Percentiles rank a stretch among this genome's conserved stretches.
phyloP scores from a whole-genome alignment of 2,888 invertebrate genomes.

The Linnaemya tessellans region DNA sequence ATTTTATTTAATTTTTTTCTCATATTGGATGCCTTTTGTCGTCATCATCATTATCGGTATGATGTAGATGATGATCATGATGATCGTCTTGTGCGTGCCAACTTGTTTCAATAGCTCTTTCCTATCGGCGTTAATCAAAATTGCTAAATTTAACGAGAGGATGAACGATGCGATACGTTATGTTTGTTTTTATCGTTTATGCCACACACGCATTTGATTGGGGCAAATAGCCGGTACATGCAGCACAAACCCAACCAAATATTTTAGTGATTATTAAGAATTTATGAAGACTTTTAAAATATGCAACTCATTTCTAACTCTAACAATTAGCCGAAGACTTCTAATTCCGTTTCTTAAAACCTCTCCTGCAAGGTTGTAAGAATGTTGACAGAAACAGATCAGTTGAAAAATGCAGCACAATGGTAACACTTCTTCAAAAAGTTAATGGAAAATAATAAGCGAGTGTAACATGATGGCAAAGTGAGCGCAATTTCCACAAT shows the following conservation, averaged over 20 bases:
- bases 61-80: conserved; percentile 27
- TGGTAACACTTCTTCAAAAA: too few species aligned
- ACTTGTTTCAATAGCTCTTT: conserved; percentile 65
- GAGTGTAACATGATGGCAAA: too few species aligned
- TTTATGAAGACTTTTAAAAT: too few species aligned
- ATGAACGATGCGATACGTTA: conserved; percentile 62
- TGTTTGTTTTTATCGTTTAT: conserved; percentile 44
- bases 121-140: conserved; percentile 72
- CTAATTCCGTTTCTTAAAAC: too few species aligned
- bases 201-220: conserved; percentile 64
- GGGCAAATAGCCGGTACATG: conserved; percentile 12
- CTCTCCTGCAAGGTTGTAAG: too few species aligned
- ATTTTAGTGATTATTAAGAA: background rate
- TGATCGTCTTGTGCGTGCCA: conserved; percentile 64
- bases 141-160: conserved; percentile 70
- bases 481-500: too few species aligned
- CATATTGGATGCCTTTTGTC: conserved; percentile 14
- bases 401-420: too few species aligned
- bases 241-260: conserved; percentile 7
- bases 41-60: conserved; percentile 10
- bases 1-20: too few species aligned
- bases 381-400: too few species aligned
- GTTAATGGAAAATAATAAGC: too few species aligned
- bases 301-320: too few species aligned
- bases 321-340: too few species aligned